Evolutionary conservation across 2,888 invertebrate species (phyloP).

Genomic region (Amblyjoppa fuscipennis): DNA sequence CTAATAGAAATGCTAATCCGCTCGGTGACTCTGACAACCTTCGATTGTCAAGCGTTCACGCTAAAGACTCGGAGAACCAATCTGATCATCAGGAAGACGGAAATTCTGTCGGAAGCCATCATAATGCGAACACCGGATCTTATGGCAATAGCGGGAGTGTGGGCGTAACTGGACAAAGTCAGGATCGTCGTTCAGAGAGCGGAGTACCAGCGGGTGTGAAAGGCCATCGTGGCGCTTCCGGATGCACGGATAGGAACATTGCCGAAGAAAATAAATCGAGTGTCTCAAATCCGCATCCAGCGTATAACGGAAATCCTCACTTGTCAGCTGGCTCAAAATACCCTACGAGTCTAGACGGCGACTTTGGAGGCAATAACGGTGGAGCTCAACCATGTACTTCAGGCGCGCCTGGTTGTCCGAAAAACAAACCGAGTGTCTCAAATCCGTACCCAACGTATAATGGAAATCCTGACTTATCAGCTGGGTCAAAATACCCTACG

Average conservation of each 20-base stretch:
- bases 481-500: background rate
- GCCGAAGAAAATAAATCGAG: background rate
- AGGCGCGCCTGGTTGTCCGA: constrained; percentile 24
- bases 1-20: constrained; percentile 59
- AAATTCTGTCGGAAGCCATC: constrained; percentile 30
- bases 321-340: constrained; percentile 10
- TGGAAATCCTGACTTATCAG: background rate
- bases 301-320: background rate
- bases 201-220: constrained; percentile 22
- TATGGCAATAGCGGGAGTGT: constrained; percentile 6
- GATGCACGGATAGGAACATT: background rate
- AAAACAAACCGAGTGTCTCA: background rate
- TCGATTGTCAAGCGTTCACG: constrained; percentile 35
- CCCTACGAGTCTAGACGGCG: background rate
- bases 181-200: constrained; percentile 9
- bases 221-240: constrained; percentile 1
- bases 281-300: constrained; percentile 11
- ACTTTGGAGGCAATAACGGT: background rate
- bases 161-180: background rate
- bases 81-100: constrained; percentile 42
- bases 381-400: constrained; percentile 20
- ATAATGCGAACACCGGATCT: constrained; percentile 16
- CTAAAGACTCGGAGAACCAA: constrained; percentile 46
- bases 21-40: constrained; percentile 49
- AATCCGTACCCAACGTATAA: background rate